Evolutionary conservation across 2,888 invertebrate species (phyloP).

Genomic region (Caradrina kadenii): DNA sequence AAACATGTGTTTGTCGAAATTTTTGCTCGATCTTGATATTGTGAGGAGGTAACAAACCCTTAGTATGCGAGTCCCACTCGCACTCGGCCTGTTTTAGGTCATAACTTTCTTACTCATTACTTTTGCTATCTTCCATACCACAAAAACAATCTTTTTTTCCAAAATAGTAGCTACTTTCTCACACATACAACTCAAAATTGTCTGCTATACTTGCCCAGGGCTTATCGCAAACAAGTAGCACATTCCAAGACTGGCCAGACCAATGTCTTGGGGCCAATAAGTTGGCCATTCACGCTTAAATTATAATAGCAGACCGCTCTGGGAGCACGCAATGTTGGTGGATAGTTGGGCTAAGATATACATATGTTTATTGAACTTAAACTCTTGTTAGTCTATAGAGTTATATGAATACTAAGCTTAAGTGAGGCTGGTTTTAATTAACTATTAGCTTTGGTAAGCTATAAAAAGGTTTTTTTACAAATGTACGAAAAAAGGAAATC

Average conservation of each 20-base stretch:
- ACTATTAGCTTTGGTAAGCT: too few relatives aligned
- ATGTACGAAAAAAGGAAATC: too few relatives aligned
- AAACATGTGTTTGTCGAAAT: too few relatives aligned
- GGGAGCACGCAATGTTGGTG: constrained; percentile 50
- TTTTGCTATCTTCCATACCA: too few relatives aligned
- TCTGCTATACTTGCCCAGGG: constrained; percentile 42
- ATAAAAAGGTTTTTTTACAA: too few relatives aligned
- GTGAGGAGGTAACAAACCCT: too few relatives aligned
- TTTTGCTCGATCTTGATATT: too few relatives aligned
- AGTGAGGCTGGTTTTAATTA: constrained; percentile 2
- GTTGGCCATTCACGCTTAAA: constrained; percentile 61
- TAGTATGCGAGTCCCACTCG: too few relatives aligned
- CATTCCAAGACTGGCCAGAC: constrained; percentile 49
- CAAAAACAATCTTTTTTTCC: too few relatives aligned
- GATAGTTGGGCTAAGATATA: constrained; percentile 34
- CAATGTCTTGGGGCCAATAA: constrained; percentile 67
- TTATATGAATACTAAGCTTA: constrained; percentile 25
- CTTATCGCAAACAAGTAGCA: constrained; percentile 59
- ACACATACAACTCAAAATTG: constrained; percentile 2
- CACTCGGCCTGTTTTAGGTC: too few relatives aligned
- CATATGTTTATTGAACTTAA: constrained; percentile 32
- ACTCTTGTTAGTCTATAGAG: constrained; percentile 25
- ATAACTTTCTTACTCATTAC: too few relatives aligned
- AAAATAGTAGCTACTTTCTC: constrained; percentile 23
- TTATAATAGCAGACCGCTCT: constrained; percentile 57